These are phyloP conservation scores for Acrocephalus arundinaceus DNA, from an alignment of 2,113 vertebrate species.

Conservation along the genomic window DNA sequence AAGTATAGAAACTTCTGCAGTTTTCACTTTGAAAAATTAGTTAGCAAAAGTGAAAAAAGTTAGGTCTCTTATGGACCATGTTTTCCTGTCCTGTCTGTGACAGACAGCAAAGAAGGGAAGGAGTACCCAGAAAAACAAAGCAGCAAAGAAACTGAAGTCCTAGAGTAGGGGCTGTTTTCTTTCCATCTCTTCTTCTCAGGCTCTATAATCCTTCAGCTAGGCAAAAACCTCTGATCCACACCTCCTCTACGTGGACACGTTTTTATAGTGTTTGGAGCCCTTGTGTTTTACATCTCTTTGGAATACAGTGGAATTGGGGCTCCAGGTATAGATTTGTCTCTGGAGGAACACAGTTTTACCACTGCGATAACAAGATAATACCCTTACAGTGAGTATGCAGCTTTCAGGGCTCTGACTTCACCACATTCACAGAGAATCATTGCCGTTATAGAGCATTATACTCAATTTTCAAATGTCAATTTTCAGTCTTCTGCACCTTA, in stretches of 20 bases:
- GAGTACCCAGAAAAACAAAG: not conserved
- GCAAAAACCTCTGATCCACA: rapidly evolving
- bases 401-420: not conserved
- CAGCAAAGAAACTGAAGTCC: not conserved
- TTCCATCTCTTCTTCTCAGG: not conserved
- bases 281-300: not conserved
- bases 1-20: not conserved
- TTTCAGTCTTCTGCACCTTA: not conserved
- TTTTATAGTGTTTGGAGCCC: not conserved
- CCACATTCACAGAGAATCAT: not conserved
- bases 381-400: not conserved
- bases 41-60: not conserved
- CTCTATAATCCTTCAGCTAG: not conserved
- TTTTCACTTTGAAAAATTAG: not conserved
- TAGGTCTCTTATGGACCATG: not conserved
- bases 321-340: not conserved
- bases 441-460: not conserved
- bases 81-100: not conserved
- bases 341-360: not conserved
- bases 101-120: not conserved
- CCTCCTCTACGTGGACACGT: not conserved
- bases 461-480: not conserved
- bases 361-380: not conserved
- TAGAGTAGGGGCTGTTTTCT: not conserved
- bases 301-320: not conserved